phyloP scores from a whole-genome alignment of 1,140 invertebrate species.

The Aplysia californica region DNA sequence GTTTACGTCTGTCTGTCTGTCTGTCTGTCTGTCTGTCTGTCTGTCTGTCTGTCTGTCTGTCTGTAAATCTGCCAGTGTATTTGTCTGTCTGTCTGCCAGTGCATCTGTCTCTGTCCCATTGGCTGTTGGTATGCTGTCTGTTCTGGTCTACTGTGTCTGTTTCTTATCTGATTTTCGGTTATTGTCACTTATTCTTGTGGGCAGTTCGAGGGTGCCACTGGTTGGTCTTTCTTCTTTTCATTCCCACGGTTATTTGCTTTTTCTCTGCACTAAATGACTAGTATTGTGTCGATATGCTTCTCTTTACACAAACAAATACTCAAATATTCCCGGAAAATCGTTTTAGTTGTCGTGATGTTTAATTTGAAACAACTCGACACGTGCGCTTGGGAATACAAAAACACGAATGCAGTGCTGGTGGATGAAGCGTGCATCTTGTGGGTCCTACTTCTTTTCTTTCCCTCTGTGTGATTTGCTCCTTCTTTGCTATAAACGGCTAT shows the following conservation, averaged over 20 bases:
- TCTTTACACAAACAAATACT: no score
- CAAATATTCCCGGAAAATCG: no score
- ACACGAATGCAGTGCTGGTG: no score
- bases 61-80: not conserved
- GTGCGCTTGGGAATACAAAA: no score
- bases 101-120: not conserved
- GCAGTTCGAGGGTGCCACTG: not conserved
- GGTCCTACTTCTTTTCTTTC: no score
- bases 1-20: not conserved
- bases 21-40: slow-evolving; percentile 1
- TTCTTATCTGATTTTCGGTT: not conserved
- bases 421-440: no score
- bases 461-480: no score
- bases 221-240: not conserved
- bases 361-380: no score
- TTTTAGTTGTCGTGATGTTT: no score
- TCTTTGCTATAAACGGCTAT: no score
- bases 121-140: not conserved
- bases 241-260: not conserved
- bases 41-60: slow-evolving; percentile 1
- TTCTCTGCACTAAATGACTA: no score
- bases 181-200: not conserved
- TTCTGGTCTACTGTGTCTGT: not conserved
- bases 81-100: not conserved
- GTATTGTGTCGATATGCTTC: no score